Evolutionary conservation across 2,113 vertebrate species (phyloP), one percentile per base, ranked within the genome.

Genomic region (Microtus oregoni): DNA sequence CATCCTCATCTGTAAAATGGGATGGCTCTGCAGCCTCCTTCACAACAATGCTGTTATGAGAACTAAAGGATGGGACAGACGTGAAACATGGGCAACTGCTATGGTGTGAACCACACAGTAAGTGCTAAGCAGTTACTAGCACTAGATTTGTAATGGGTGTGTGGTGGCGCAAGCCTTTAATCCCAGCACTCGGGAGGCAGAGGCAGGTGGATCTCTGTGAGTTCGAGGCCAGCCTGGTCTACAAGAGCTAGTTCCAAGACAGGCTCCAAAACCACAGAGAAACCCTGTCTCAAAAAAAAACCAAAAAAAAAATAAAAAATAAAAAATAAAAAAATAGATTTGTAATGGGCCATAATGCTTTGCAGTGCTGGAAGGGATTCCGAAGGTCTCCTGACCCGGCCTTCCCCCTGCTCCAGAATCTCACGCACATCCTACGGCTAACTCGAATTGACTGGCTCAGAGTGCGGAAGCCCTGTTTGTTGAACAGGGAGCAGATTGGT

Each of bases 1-100:
- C 14, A 73, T 92, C 75, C 70, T 55, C 70, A 35, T 88, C 76
- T 89, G 28, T 88, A 85, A 93, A 88, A 87, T 3, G 68, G 58
- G 63, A 50, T 14, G 47, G 47, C 12, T 38, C 50, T 10, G 86
- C 47, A 47, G 32, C 92, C 22, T 85, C 32, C 58, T 93, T 92
- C 26, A 19, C 58, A 63, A 44, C 58, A 63, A 44, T 68, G 86
- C 52, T 61, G n/a, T n/a, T 75, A 88, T 19, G 15, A 24, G 63
- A 91, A 79, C 85, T 83, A 67, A 87, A 90, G 68, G 38, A 91
- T 7, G 15, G 20, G 41, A 92, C 63, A n/a, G 35, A 68, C 12
- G 19, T 52, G 78, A 86, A 89, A 76, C 7, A 26, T 65, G 85
- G 32, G 68, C 50, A 76, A 72, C 44, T 78, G 76, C 41, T 13